Evolutionary conservation across 1,140 invertebrate genomes (phyloP), one percentile per base, ranked within the genome.

Genomic region (Zaprionus taronus): DNA sequence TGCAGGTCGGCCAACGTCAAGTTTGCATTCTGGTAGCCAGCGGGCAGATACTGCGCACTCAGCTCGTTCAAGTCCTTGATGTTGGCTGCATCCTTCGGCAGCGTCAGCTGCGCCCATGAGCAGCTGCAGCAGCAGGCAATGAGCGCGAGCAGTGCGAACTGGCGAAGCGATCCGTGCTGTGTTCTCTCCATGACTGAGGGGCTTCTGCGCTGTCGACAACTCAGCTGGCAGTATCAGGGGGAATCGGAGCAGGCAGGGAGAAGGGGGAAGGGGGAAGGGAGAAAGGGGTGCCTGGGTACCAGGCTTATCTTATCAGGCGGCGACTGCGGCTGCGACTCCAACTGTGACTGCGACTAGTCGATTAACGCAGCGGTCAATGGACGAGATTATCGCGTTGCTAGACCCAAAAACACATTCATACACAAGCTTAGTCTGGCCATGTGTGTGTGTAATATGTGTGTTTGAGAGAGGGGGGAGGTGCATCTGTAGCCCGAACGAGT

Each of bases 1-100:
- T 77, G 70, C 26, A 89, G 4, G 12, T 92, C 82, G 0, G 69
- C 73, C 20, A 90, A 4, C 2, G 70, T 82, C 0, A 86, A 2
- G 15, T 89, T 91, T 2, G 68, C 11, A 11, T 68, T 56, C 0
- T 51, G 57, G 26, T 80, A 68, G 9, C 77, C 80, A 20, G 65
- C 67, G 2, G 91, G 87, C 57, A 92, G 5, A 2, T 80, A 90
- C 6, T 70, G 78, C 4, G 72, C 51, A 14, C 63, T 41, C 34
- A 90, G 55, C 55, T 77, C 72, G 7, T 81, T 62, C 22, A 87
- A 24, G 11, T 84, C 71, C 36, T 57, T 66, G 9, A 65, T 36
- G 22, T 55, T 65, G 12, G 53, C 24, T 1, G 24, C 34, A 44
- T 66, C 51, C n/a, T 41, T 20, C 9, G 64, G 51, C 5, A 66